These are phyloP conservation scores for Himalopsyche anomala DNA, from an alignment of 2,888 invertebrate genomes.

Conservation along the genomic window DNA sequence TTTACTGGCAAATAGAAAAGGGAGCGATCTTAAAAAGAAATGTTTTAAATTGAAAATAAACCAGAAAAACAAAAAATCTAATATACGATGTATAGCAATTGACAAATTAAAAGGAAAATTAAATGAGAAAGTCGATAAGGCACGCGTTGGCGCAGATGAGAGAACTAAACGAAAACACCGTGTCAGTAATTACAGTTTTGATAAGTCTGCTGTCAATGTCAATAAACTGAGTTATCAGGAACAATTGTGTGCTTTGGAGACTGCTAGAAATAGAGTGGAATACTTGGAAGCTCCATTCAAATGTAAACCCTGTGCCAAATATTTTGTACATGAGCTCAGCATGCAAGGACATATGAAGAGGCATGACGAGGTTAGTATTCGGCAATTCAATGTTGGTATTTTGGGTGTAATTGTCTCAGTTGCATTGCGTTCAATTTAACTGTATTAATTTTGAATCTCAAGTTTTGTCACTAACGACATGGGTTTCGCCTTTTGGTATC, in stretches of 20 bases:
- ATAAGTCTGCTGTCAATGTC: background rate
- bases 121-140: background rate
- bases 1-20: background rate
- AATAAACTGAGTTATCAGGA: background rate
- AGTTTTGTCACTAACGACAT: background rate
- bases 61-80: background rate
- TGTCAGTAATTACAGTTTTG: background rate
- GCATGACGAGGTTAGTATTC: slow-evolving; percentile 1
- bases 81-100: background rate
- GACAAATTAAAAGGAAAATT: background rate
- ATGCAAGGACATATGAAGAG: slow-evolving; percentile 36
- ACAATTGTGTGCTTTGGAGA: slow-evolving; percentile 5
- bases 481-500: too few species aligned
- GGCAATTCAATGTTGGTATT: too few species aligned
- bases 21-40: background rate
- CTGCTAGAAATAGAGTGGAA: background rate
- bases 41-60: background rate
- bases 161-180: background rate
- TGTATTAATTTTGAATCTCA: background rate
- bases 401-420: too few species aligned
- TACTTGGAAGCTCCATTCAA: slow-evolving; percentile 33
- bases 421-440: background rate
- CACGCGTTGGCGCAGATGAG: background rate
- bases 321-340: slow-evolving; percentile 14
- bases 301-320: slow-evolving; percentile 6